Evolutionary conservation across 2,888 invertebrate genomes (phyloP), one percentile per base, ranked within the genome.

Genomic region (Protodeltote pygarga): DNA sequence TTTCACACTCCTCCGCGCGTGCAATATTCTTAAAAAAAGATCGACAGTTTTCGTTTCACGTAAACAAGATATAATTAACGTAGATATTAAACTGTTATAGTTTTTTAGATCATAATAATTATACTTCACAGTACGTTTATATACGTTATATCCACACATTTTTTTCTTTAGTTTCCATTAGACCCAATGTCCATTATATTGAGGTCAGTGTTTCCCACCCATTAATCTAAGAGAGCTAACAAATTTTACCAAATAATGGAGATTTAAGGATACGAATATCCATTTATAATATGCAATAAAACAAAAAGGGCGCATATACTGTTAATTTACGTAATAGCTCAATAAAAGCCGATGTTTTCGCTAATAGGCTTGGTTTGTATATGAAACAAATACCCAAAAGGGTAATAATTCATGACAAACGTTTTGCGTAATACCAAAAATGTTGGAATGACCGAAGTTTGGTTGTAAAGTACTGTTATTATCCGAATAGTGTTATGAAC

Each of bases 301-400:
- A 44, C 40, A 40, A 52, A 50, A 67, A 69, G 65, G 72, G 62
- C 68, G 58, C 58, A 64, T 49, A 64, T 69, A 55, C 55, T 64
- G 75, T 73, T 76, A 75, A 75, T 77, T 72, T 66, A 61, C 67
- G 52, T 76, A 76, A 74, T 73, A 65, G 69, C 58, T 72, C 65
- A 73, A 76, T 75, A 77, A 75, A 72, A 65, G 66, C 63, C 54
- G 55, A 39, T 57, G 64, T 59, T 59, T 41, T 48, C 48, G 59
- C 64, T 76, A 75, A 71, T 75, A 71, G 70, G 53, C 61, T 65
- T 65, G 64, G 65, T 77, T 71, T 61, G 67, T 67, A 69, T 61
- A 66, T 59, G 63, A 59, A 76, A 73, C 73, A 67, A 71, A 73
- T 70, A 60, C 71, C 79, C 75, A 31, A 45, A 65, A 68, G 59